Conservation (phyloP, 2,113 vertebrate species). For the Cyprinodon brontotheroides region DNA sequence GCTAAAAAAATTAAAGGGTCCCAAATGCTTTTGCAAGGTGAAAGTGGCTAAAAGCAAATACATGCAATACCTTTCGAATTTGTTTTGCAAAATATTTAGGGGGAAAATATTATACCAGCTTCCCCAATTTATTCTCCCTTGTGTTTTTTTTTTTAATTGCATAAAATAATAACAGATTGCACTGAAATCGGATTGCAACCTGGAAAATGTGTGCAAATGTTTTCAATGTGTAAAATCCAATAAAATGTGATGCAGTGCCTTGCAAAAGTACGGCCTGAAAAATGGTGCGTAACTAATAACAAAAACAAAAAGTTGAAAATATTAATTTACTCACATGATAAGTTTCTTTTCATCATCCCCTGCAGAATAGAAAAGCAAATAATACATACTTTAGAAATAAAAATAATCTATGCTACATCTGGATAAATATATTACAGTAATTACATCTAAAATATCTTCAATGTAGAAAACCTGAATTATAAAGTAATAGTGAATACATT, state of each 20-base stretch:
- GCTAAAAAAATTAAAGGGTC: too few relatives aligned
- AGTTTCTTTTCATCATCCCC: slow-evolving; percentile 93
- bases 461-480: too few relatives aligned
- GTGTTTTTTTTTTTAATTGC: neutral
- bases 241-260: neutral
- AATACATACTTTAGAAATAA: slow-evolving; percentile 9
- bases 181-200: neutral
- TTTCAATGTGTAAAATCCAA: neutral
- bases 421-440: neutral
- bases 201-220: neutral
- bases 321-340: slow-evolving; percentile 91
- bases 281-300: neutral
- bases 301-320: neutral
- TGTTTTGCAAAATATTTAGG: neutral
- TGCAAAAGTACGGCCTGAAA: neutral
- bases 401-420: neutral
- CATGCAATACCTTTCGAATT: neutral
- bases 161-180: neutral
- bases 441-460: neutral
- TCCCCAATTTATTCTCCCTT: neutral
- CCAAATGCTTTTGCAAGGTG: neutral
- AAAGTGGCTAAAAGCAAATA: neutral
- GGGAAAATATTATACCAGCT: neutral
- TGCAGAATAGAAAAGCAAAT: slow-evolving; percentile 78
- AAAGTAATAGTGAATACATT: neutral